Evolutionary conservation across 2,888 invertebrate species (phyloP), one percentile per base, ranked within the genome.

Genomic region (Hofmannophila pseudospretella): DNA sequence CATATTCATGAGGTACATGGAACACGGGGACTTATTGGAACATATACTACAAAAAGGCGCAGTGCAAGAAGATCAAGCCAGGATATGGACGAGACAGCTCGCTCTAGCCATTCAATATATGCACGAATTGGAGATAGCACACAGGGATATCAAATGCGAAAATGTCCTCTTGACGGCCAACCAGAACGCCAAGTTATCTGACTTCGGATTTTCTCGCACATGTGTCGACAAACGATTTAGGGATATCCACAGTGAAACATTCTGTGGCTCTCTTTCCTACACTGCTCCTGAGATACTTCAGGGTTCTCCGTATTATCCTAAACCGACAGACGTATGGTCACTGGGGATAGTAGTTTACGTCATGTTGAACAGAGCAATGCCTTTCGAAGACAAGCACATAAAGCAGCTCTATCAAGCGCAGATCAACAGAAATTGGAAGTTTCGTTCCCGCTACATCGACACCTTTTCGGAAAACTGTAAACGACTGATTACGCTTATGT

Each of bases 201-300:
- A 96, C 71, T 96, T 95, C 59, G 96, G 96, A 2, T 95, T 95
- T 66, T 90, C 95, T 0, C 88, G 88, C 3, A 47, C 57, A 30
- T 81, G 82, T 47, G 70, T 88, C 10, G 81, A 88, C 46, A 72
- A 75, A 32, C 66, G 67, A 37, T 58, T 72, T 27, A 73, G 64
- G 37, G 78, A 85, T 16, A 67, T 91, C 9, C 77, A 90, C 34
- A 95, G 95, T 55, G 90, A 92, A 54, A 96, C 96, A 0, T 96
- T 93, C 67, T 96, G 96, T 62, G 96, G 96, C 0, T 95, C 95
- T 0, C 76, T 95, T 10, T 94, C 95, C 0, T 96, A 96, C 60
- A 95, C 94, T 0, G 94, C 96, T 0, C 96, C 96, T 0, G 96
- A 96, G 78, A 92, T 96, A 41, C 79, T 96, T n/a, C 89, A 91